Base-by-base conservation (phyloP, 2,888 invertebrate species). In the Palloptera scutellata region DNA sequence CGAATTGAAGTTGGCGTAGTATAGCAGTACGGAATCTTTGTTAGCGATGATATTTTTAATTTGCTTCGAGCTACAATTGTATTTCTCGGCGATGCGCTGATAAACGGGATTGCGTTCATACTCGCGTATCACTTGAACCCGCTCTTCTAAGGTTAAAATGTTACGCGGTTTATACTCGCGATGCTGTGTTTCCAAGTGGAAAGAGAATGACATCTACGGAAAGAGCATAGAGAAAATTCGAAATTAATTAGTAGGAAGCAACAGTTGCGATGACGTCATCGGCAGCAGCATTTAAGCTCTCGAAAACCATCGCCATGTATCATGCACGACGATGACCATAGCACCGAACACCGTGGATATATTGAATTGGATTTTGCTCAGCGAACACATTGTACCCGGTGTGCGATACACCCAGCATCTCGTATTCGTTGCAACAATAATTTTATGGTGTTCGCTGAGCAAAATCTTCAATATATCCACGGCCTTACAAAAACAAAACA, bases 21-120 rank as follows among this genome's bases (percentile, higher is more conserved):
- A 67, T 4, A 67, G 55, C 12, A 77, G 48, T 12, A 78, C 72
- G 13, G 76, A 62, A 17, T 76, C 76, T 30, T 74, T 70, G 60
- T 74, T 77, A 0, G 66, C 12, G 1, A 78, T 54, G 43, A 78
- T 78, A 41, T 76, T 78, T 64, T 75, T 76, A 58, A 78, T 78
- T 66, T 78, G 78, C 61, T 78, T 78, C 12, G 77, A 70, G 62
- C 78, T 78, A 68, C 78, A 78, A 19, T 73, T 73, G 67, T 76
- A 78, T 45, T 71, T 68, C 12, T 73, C 70, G 6, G 78, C 78
- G 6, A 78, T 68, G 15, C 72, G 74, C 61, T 78, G 77, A 40
- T 75, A 73, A 43, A 75, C 74, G 1, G 78, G 78, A 55, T 65
- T 67, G 17, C 70, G 70, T 57, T 78, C 75, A 53, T 74, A 78